phyloP scores from a whole-genome alignment of 1,140 invertebrate species.

The Belonocnema kinseyi region DNA sequence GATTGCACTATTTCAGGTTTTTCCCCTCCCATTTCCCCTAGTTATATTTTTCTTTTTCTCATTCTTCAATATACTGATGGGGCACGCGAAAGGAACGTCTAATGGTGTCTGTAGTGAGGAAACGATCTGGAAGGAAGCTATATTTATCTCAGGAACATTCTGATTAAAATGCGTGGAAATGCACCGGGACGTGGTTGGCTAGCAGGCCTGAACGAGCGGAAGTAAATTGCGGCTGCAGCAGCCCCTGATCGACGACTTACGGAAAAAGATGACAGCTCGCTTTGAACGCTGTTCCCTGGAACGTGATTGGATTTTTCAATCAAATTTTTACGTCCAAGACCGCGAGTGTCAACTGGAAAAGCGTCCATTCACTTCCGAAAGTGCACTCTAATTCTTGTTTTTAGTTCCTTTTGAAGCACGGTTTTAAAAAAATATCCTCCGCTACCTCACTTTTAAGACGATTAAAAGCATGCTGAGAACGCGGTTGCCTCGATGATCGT shows the following conservation, averaged over 20 bases:
- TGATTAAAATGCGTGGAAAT: slow-evolving; percentile 58
- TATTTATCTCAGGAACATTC: slow-evolving; percentile 51
- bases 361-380: neutral
- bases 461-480: too few species aligned
- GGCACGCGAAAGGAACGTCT: slow-evolving; percentile 3
- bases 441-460: too few species aligned
- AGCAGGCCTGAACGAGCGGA: slow-evolving; percentile 50
- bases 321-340: too few species aligned
- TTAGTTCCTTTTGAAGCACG: too few species aligned
- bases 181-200: slow-evolving; percentile 51
- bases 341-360: neutral
- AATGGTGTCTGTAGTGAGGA: too few species aligned
- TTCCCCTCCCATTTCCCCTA: neutral
- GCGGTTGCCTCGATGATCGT: too few species aligned
- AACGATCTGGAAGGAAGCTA: slow-evolving; percentile 42
- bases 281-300: neutral
- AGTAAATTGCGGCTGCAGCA: slow-evolving; percentile 55
- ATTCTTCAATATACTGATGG: slow-evolving; percentile 19
- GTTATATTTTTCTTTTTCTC: neutral
- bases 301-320: slow-evolving; percentile 15
- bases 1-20: neutral
- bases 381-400: neutral
- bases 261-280: slow-evolving; percentile 25
- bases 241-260: slow-evolving; percentile 16
- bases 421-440: too few species aligned